These are phyloP conservation scores for Vulpes lagopus DNA, from an alignment of 2,113 vertebrate species.

Conservation along the genomic window DNA sequence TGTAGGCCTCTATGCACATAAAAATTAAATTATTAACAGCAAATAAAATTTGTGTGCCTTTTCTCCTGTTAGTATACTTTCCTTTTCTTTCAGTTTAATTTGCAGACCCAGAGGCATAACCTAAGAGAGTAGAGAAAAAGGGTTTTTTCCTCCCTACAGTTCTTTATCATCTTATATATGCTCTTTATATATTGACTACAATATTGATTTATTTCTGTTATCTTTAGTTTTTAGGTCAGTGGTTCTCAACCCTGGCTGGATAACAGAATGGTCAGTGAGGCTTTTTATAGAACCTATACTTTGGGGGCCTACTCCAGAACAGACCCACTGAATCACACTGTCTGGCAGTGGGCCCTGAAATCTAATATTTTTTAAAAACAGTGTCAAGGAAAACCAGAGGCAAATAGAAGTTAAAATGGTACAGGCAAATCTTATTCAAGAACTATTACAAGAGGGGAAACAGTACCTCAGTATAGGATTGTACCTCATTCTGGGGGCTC, in stretches of 20 bases:
- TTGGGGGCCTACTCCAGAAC: not conserved
- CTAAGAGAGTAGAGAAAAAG: not conserved
- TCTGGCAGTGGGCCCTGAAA: not conserved
- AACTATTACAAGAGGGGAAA: not conserved
- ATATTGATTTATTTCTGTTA: conserved; percentile 51
- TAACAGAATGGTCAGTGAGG: not conserved
- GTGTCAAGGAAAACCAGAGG: not conserved
- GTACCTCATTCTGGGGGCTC: not conserved
- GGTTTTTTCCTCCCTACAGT: not conserved
- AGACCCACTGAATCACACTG: conserved; percentile 1
- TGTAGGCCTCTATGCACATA: not conserved
- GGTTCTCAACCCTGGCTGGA: not conserved
- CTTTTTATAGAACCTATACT: conserved; percentile 34
- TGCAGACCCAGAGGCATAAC: not conserved
- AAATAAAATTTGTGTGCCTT: not conserved
- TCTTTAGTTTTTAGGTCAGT: conserved; percentile 33
- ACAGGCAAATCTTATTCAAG: conserved; percentile 4
- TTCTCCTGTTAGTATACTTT: not conserved
- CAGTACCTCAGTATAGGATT: not conserved
- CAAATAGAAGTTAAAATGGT: not conserved
- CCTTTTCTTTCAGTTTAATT: not conserved
- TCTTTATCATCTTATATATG: not conserved
- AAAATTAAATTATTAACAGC: conserved; percentile 13
- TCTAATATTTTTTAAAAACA: not conserved
- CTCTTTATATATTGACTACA: conserved; percentile 41